Evolutionary conservation across 2,113 vertebrate species (phyloP).

Genomic region (Columba livia): DNA sequence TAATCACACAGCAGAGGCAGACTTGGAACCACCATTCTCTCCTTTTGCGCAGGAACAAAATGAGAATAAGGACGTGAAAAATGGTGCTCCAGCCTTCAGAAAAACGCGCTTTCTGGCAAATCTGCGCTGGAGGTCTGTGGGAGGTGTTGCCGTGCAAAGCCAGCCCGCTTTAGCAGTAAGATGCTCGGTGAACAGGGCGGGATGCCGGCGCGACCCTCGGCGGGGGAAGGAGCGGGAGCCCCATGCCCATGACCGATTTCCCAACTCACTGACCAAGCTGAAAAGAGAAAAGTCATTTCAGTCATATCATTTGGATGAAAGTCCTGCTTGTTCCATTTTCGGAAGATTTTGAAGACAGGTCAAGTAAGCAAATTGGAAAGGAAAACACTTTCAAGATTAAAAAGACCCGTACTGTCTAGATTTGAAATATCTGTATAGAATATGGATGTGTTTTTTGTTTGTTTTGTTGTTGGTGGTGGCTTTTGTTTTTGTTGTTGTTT

Average conservation of each 20-base stretch:
- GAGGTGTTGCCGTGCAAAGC: too few species aligned
- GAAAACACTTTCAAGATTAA: background rate
- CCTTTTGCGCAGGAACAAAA: background rate
- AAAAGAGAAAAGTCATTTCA: background rate
- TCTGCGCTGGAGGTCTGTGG: too few species aligned
- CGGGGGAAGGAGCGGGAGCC: background rate
- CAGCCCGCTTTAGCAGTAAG: too few species aligned
- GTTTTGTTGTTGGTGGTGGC: too few species aligned
- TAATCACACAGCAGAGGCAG: background rate
- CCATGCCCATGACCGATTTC: accelerated
- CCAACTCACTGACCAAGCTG: background rate
- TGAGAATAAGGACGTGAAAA: accelerated
- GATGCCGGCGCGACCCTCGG: background rate
- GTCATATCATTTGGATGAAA: accelerated
- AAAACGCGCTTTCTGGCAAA: background rate
- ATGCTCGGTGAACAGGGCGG: accelerated
- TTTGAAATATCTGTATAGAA: background rate
- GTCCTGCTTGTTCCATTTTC: background rate
- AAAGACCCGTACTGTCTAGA: background rate
- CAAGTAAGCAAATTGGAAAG: background rate
- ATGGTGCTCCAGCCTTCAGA: background rate
- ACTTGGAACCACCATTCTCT: background rate
- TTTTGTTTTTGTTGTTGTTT: too few species aligned
- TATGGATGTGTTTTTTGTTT: too few species aligned
- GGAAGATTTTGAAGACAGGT: background rate